Base-by-base conservation (phyloP, 2,113 vertebrate genomes). In the Hippopotamus amphibius region DNA sequence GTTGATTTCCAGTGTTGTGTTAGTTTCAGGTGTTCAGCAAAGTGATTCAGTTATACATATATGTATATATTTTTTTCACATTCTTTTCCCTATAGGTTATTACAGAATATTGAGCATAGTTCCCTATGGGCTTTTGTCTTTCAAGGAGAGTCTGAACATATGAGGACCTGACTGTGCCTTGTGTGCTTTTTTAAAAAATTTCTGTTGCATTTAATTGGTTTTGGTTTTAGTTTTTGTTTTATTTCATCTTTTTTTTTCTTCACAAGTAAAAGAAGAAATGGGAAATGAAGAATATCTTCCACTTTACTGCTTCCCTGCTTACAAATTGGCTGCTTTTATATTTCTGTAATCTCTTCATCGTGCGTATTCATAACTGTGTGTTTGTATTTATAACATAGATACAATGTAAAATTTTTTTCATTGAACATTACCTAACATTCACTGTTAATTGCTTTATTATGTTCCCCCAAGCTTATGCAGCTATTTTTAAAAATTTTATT, bases 331-430 rank as follows among this genome's bases (percentile, higher is more conserved):
- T 48, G 11, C 21, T 77, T 80, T 79, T 57, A 14, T 83, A 87
- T 90, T 87, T 66, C 65, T 28, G 5, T 66, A 71, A 65, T 86
- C 8, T 63, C 26, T 46, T 43, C 6, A 53, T 86, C 11, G 9
- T 68, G 5, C 50, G 7, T 85, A 63, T 53, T 74, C 16, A 26
- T 79, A 68, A 19, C 17, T 71, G 7, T 30, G 8, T 83, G 7
- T 91, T 90, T 84, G 37, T 66, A 72, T 93, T 93, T n/a, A n/a
- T 71, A 83, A 83, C 68, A 48, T n/a, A 91, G 13, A 74, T 68
- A 80, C 4, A 66, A 2, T n/a, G 72, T 91, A 65, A 74, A 77
- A 33, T 37, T 68, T 69, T 43, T 26, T 37, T 30, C 24, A 22
- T n/a, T 89, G 72, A 82, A 68, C 65, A 26, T 13, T 83, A 37